A percentile compares a stretch with the other conserved stretches of the same genome.
phyloP scores from a whole-genome alignment of 2,797 vertebrate species.

The Apogon talboti region DNA sequence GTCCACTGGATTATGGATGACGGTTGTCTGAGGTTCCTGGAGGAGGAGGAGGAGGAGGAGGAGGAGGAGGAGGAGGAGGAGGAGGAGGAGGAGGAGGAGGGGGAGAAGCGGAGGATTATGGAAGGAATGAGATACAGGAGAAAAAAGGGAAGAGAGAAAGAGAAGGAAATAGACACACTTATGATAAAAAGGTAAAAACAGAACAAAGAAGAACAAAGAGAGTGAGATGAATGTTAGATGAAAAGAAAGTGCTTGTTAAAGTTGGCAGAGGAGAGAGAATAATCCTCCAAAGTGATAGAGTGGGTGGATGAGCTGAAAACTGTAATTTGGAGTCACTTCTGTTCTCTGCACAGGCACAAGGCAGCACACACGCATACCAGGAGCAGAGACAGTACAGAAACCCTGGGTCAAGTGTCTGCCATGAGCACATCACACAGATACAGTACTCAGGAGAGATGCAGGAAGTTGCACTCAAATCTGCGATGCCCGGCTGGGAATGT shows the following conservation, averaged over 20 bases:
- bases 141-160: constrained; percentile 19
- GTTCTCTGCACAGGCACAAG: constrained; percentile 15
- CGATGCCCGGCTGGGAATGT: constrained; percentile 8
- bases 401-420: constrained; percentile 25
- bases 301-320: constrained; percentile 68
- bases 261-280: constrained; percentile 42
- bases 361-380: constrained; percentile 9
- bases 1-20: constrained; percentile 98
- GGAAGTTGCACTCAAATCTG: constrained; percentile 13
- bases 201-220: constrained; percentile 68
- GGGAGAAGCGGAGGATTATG: constrained; percentile 56
- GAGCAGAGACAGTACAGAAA: constrained; percentile 14
- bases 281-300: constrained; percentile 54
- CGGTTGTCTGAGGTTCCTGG: constrained; percentile 95
- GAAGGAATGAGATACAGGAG: constrained; percentile 41
- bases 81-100: constrained; percentile 73
- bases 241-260: constrained; percentile 78
- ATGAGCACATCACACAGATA: constrained; percentile 19
- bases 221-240: constrained; percentile 83
- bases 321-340: constrained; percentile 58
- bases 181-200: constrained; percentile 49
- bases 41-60: constrained; percentile 74
- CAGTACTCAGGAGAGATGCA: constrained; percentile 12
- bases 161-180: constrained; percentile 45
- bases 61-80: constrained; percentile 78